Evolutionary conservation across 2,888 invertebrate genomes (phyloP).

Genomic region (Coelopa pilipes): DNA sequence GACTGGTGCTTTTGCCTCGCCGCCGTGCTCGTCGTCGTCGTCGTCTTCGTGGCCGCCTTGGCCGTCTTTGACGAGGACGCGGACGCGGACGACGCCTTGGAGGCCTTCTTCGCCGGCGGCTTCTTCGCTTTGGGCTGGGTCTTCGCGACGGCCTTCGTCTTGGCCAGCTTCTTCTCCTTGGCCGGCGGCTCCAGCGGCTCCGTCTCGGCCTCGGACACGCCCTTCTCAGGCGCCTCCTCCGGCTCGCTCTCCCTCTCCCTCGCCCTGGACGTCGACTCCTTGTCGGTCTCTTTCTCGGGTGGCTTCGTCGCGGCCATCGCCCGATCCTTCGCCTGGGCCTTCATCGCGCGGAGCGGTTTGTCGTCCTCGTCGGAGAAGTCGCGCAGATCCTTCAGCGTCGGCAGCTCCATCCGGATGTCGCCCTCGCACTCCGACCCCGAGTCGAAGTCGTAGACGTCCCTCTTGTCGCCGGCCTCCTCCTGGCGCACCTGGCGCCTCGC

Average conservation of each 20-base stretch:
- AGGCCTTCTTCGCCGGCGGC: conserved; percentile 28
- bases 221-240: conserved; percentile 24
- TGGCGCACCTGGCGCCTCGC: conserved; percentile 33
- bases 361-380: conserved; percentile 64
- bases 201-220: conserved; percentile 8
- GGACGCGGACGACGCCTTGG: too few relatives aligned
- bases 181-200: neutral
- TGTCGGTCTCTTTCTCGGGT: neutral
- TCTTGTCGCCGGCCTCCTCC: conserved; percentile 39
- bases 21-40: conserved; percentile 19
- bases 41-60: conserved; percentile 3
- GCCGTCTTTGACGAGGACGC: neutral
- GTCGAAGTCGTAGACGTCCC: conserved; percentile 65
- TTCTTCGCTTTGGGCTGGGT: conserved; percentile 13
- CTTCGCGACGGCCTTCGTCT: conserved; percentile 24
- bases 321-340: too few relatives aligned
- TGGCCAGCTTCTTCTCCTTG: neutral
- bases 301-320: conserved; percentile 18
- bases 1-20: conserved; percentile 30
- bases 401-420: conserved; percentile 65
- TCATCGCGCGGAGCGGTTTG: conserved; percentile 54
- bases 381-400: conserved; percentile 59
- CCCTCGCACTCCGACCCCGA: conserved; percentile 66
- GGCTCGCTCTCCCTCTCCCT: conserved; percentile 7
- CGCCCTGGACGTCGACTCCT: neutral